These are phyloP conservation scores for Chiloscyllium punctatum DNA, from an alignment of 2,797 vertebrate species.

Conservation along the genomic window DNA sequence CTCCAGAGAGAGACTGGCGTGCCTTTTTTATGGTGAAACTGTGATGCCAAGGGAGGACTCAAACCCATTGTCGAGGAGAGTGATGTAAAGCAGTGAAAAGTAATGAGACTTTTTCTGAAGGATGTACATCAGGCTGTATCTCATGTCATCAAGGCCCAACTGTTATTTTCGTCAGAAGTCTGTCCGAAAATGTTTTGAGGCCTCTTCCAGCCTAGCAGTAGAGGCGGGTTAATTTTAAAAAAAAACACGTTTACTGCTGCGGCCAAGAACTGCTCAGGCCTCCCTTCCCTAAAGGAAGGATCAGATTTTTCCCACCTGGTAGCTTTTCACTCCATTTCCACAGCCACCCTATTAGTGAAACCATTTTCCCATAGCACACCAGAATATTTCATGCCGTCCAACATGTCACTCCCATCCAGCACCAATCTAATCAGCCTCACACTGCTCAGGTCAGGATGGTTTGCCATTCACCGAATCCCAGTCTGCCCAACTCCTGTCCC, in stretches of 20 bases:
- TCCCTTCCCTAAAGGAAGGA: background rate
- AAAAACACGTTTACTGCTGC: no score
- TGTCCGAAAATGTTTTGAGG: background rate
- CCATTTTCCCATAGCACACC: background rate
- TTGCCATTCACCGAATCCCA: background rate
- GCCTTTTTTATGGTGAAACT: background rate
- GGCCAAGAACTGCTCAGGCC: background rate
- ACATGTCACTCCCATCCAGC: background rate
- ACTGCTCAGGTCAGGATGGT: background rate
- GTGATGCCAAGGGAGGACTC: background rate
- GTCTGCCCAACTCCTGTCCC: background rate
- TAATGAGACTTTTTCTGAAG: no score
- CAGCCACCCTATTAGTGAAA: background rate
- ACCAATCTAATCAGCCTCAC: background rate
- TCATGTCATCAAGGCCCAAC: background rate
- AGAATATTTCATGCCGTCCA: background rate
- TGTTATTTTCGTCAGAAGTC: background rate
- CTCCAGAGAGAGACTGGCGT: background rate
- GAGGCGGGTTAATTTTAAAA: background rate
- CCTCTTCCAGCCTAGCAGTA: background rate
- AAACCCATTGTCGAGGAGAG: background rate
- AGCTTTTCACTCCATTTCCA: background rate
- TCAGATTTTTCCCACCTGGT: background rate
- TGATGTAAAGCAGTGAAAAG: background rate
- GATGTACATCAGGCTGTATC: background rate